These are phyloP conservation scores for Osmoderma eremita DNA, from an alignment of 2,888 invertebrate genomes.

Conservation along the genomic window DNA sequence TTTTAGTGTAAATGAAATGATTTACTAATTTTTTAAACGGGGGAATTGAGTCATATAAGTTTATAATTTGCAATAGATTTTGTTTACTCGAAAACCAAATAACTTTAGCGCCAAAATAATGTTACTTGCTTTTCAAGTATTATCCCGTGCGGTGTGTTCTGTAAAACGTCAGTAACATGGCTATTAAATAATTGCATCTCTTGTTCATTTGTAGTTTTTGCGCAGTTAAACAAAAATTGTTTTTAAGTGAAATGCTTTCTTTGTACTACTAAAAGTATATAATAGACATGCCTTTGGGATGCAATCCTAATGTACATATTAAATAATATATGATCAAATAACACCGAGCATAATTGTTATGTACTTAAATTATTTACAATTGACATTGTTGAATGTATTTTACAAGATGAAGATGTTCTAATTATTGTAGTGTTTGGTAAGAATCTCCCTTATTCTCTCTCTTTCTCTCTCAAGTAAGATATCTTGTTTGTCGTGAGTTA, in stretches of 20 bases:
- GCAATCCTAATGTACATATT: constrained; percentile 23
- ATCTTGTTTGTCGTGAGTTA: constrained; percentile 3
- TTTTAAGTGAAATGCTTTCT: constrained; percentile 1
- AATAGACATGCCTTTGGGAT: constrained; percentile 22
- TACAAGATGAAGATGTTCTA: constrained; percentile 1
- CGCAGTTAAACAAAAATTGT: not conserved
- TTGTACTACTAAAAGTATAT: constrained; percentile 24
- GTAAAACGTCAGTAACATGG: not conserved
- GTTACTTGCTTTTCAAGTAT: no score
- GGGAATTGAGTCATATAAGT: no score
- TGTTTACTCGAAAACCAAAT: no score
- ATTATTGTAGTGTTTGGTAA: constrained; percentile 11
- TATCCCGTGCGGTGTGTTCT: no score
- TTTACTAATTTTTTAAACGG: no score
- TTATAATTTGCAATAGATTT: no score
- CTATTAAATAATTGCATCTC: constrained; percentile 6
- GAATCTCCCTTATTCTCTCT: constrained; percentile 6
- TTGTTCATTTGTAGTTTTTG: no score
- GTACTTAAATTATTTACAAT: constrained; percentile 38
- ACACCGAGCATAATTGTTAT: constrained; percentile 30
- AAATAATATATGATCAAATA: constrained; percentile 20
- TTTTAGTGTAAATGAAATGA: not conserved
- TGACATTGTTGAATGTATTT: constrained; percentile 36
- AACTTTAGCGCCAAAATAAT: no score
- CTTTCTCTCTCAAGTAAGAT: not conserved